Percentiles rank a stretch among this genome's conserved stretches.
Conservation (phyloP, 2,888 invertebrate species). For the Pachymerium ferrugineum region DNA sequence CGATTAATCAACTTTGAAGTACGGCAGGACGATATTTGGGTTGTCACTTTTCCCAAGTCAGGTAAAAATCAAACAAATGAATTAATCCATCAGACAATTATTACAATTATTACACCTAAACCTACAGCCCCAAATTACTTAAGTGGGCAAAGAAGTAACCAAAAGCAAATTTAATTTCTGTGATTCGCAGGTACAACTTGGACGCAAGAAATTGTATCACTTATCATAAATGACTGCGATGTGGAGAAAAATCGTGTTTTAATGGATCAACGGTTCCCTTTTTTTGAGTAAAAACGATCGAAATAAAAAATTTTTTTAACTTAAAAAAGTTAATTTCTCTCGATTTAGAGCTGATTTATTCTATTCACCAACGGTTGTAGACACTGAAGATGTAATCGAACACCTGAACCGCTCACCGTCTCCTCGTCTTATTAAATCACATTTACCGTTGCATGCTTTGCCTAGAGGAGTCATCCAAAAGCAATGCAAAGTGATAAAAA, state of each 20-base stretch:
- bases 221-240: conserved; percentile 43
- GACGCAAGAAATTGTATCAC: conserved; percentile 48
- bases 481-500: background rate
- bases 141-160: no score
- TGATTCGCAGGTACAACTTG: conserved; percentile 47
- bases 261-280: background rate
- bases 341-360: conserved; percentile 1
- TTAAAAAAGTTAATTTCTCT: background rate
- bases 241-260: conserved; percentile 33
- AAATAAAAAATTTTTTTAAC: background rate
- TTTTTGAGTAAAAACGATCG: background rate
- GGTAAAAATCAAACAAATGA: no score
- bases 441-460: background rate
- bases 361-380: background rate
- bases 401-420: background rate
- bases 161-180: no score
- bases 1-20: conserved; percentile 45
- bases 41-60: conserved; percentile 56
- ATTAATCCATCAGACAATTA: no score
- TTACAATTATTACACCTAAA: no score
- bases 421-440: conserved; percentile 28
- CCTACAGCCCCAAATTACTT: no score
- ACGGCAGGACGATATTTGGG: conserved; percentile 54
- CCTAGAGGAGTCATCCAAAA: background rate
- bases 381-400: background rate